Evolutionary conservation across 2,797 vertebrate species (phyloP).

Genomic region (Notolabrus celidotus): DNA sequence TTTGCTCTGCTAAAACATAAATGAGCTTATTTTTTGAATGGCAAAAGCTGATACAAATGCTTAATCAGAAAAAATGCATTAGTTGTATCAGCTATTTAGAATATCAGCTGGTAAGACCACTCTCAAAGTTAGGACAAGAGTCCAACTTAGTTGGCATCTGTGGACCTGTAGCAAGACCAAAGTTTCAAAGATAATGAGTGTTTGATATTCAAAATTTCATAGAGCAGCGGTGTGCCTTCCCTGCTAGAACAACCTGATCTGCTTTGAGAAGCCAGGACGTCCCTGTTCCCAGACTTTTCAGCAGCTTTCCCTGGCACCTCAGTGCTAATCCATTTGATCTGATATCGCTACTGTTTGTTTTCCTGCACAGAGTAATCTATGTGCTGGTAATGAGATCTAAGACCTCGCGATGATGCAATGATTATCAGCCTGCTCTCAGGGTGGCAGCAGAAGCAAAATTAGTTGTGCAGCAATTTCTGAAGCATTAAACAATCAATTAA

Average conservation of each 20-base stretch:
- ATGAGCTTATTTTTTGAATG: background rate
- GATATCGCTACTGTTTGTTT: constrained; percentile 75
- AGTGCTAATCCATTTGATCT: constrained; percentile 71
- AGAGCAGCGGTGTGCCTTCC: too few relatives aligned
- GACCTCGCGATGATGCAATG: constrained; percentile 55
- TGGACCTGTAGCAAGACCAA: background rate
- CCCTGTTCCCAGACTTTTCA: constrained; percentile 61
- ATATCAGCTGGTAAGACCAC: background rate
- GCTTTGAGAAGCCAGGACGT: constrained; percentile 43
- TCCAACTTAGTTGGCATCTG: background rate
- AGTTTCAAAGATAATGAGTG: background rate
- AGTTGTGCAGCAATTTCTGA: too few relatives aligned
- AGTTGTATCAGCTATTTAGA: background rate
- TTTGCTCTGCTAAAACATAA: background rate
- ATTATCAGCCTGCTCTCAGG: constrained; percentile 34
- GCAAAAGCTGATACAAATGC: background rate
- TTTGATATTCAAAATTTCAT: too few relatives aligned
- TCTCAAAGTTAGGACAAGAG: background rate
- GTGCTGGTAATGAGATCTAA: constrained; percentile 73
- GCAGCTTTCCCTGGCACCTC: constrained; percentile 72
- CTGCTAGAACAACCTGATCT: constrained; percentile 23
- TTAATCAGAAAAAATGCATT: background rate
- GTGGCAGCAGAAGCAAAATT: constrained; percentile 18
- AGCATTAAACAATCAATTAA: too few relatives aligned
- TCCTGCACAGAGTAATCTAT: constrained; percentile 63